Evolutionary conservation across 1,140 invertebrate genomes (phyloP).

Genomic region (Agrypnia vestita): DNA sequence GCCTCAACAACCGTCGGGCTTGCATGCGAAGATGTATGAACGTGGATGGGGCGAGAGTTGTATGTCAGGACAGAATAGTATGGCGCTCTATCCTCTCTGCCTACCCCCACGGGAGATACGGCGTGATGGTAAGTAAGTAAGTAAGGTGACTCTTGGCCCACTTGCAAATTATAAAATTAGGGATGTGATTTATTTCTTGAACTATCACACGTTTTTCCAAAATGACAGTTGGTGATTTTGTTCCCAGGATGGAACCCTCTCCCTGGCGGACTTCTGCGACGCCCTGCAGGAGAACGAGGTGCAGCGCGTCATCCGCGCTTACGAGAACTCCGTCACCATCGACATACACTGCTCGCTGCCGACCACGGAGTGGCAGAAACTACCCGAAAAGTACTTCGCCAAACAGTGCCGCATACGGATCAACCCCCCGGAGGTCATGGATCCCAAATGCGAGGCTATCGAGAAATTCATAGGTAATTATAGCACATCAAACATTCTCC

Average conservation of each 20-base stretch:
- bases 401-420: conserved; percentile 85
- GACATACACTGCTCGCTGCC: conserved; percentile 87
- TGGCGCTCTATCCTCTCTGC: conserved; percentile 6
- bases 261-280: conserved; percentile 90
- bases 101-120: background rate
- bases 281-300: conserved; percentile 94
- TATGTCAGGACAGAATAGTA: background rate
- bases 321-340: conserved; percentile 90
- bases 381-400: conserved; percentile 85
- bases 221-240: too few relatives aligned
- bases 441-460: conserved; percentile 83
- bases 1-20: background rate
- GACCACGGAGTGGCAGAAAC: conserved; percentile 87
- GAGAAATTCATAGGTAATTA: conserved; percentile 79
- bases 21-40: background rate
- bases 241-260: conserved; percentile 93
- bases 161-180: too few relatives aligned
- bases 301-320: conserved; percentile 90
- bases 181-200: conserved; percentile 1
- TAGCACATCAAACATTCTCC: too few relatives aligned
- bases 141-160: too few relatives aligned
- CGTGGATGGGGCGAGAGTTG: too few relatives aligned
- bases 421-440: conserved; percentile 87
- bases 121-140: conserved; percentile 10
- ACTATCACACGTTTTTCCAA: conserved; percentile 39